A percentile compares a stretch with the other conserved stretches of the same genome.
phyloP scores from a whole-genome alignment of 2,888 invertebrate species.

The Cryptus viduatorius region DNA sequence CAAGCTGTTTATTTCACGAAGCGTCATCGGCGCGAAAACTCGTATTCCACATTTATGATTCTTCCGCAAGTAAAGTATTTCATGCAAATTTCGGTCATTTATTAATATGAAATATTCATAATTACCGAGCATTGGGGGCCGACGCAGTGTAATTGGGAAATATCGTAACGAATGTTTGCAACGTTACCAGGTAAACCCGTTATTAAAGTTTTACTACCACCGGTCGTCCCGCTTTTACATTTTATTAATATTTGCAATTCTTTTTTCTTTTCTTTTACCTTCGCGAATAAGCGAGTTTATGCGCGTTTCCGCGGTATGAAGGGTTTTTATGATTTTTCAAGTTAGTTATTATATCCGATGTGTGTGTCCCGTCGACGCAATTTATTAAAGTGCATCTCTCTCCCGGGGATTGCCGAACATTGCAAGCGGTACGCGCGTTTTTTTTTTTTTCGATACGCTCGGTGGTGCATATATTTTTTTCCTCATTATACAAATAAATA shows the following conservation, averaged over 20 bases:
- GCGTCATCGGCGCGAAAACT: neutral
- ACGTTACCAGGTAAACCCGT: constrained; percentile 3
- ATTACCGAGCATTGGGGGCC: neutral
- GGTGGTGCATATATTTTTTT: neutral
- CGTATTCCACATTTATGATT: neutral
- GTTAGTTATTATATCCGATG: constrained; percentile 20
- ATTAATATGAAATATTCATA: neutral
- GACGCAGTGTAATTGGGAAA: constrained; percentile 8
- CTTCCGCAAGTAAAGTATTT: neutral
- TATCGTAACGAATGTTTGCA: constrained; percentile 17
- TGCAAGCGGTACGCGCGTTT: neutral
- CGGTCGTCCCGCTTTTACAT: constrained; percentile 1
- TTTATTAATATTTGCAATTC: constrained; percentile 33
- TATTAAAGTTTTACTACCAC: constrained; percentile 35
- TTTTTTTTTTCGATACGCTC: neutral
- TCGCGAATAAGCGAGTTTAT: constrained; percentile 1
- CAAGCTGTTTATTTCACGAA: neutral
- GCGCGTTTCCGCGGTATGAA: neutral
- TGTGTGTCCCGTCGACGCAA: constrained; percentile 12
- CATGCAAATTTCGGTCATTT: neutral
- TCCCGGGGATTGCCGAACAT: neutral
- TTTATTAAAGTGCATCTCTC: constrained; percentile 26
- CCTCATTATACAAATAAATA: neutral
- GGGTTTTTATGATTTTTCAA: constrained; percentile 39
- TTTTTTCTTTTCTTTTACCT: neutral